phyloP scores from a whole-genome alignment of 2,797 vertebrate genomes.

The Cetoscarus ocellatus region DNA sequence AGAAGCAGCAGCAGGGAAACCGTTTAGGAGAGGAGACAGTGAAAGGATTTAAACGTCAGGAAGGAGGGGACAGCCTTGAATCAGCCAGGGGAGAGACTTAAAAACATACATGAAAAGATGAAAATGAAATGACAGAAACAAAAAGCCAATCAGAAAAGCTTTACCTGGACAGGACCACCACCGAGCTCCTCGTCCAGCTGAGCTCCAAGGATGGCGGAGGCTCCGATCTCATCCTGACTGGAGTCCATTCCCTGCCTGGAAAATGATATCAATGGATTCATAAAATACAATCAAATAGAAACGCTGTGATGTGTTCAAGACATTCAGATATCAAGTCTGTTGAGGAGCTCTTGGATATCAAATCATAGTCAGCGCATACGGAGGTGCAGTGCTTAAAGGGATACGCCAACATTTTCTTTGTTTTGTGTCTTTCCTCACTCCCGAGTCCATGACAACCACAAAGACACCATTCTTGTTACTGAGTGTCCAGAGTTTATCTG shows the following conservation, averaged over 20 bases:
- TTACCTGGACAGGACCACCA: slow-evolving; percentile 95
- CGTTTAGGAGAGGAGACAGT: slow-evolving; percentile 35
- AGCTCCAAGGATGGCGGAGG: slow-evolving; percentile 90
- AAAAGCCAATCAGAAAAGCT: background rate
- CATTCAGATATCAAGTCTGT: no score
- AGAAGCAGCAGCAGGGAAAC: slow-evolving; percentile 44
- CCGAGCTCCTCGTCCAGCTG: slow-evolving; percentile 96
- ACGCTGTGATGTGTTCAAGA: background rate
- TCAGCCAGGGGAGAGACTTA: slow-evolving; percentile 27
- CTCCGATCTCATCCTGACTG: slow-evolving; percentile 91
- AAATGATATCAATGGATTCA: background rate
- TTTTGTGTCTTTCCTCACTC: no score
- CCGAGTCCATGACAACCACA: no score
- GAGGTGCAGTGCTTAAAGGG: no score
- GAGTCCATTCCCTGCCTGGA: slow-evolving; percentile 94
- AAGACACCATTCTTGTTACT: no score
- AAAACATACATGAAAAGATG: slow-evolving; percentile 20
- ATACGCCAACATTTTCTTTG: no score
- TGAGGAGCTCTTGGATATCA: no score
- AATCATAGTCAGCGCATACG: no score
- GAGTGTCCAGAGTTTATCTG: no score
- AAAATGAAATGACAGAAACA: background rate
- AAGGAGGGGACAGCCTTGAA: slow-evolving; percentile 26
- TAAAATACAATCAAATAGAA: no score
- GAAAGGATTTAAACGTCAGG: slow-evolving; percentile 50